Conservation (phyloP, 2,797 vertebrate genomes). For the Tympanoctomys barrerae region DNA sequence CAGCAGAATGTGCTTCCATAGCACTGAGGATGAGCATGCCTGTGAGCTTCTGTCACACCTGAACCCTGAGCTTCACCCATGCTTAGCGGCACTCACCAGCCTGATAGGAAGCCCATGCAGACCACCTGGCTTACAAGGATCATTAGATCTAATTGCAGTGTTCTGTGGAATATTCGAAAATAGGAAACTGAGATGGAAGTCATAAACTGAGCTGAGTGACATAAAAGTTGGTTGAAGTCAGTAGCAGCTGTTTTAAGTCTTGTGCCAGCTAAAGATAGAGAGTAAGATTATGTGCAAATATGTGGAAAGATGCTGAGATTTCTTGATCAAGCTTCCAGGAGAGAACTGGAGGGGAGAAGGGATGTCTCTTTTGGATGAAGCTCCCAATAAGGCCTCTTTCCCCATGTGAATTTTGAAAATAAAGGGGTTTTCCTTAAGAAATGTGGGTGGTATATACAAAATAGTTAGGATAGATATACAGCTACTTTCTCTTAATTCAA, state of each 20-base stretch:
- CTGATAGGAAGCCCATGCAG: not conserved
- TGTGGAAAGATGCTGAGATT: accelerated
- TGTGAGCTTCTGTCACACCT: not conserved
- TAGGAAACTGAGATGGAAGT: not conserved
- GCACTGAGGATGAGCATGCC: accelerated
- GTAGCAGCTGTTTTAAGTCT: not conserved
- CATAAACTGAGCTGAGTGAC: not conserved
- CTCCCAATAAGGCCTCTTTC: not conserved
- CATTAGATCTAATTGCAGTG: not conserved
- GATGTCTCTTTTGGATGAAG: too few species aligned
- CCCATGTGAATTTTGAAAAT: not conserved
- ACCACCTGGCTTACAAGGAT: not conserved
- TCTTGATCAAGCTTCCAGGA: not conserved
- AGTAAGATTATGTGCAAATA: not conserved
- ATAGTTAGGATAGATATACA: too few species aligned
- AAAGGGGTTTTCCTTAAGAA: not conserved
- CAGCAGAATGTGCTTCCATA: not conserved
- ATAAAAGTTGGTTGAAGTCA: not conserved
- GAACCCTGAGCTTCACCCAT: not conserved
- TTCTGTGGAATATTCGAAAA: not conserved
- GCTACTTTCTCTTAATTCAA: too few species aligned
- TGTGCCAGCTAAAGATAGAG: not conserved
- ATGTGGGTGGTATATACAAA: not conserved
- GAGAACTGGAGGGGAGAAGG: not conserved
- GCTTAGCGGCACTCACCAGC: not conserved